Evolutionary conservation across 2,113 vertebrate genomes (phyloP).

Genomic region (Erpornis zantholeuca): DNA sequence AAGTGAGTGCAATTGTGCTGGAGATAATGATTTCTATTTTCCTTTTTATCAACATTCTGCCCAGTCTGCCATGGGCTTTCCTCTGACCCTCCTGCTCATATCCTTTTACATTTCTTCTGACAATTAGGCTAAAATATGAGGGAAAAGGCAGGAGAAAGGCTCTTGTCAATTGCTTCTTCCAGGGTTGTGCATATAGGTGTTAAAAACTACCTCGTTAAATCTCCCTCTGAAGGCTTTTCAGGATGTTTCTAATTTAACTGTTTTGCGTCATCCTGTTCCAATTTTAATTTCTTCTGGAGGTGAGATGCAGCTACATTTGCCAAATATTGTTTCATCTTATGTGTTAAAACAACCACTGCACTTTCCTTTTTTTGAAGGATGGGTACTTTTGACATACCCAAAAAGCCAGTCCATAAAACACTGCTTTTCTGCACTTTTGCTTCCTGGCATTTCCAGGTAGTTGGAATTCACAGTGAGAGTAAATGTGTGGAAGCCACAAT

Average conservation of each 20-base stretch:
- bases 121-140: background rate
- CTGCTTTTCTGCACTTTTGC: background rate
- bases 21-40: background rate
- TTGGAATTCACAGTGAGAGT: background rate
- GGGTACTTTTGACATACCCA: background rate
- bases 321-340: background rate
- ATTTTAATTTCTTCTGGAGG: background rate
- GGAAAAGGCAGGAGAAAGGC: background rate
- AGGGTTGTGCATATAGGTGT: background rate
- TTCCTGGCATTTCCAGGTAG: background rate
- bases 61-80: background rate
- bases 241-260: background rate
- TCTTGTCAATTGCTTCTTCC: background rate
- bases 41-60: background rate
- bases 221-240: background rate
- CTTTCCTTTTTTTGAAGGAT: background rate
- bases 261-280: background rate
- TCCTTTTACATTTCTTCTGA: background rate
- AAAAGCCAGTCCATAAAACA: background rate
- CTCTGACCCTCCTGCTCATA: background rate
- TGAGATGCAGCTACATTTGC: background rate
- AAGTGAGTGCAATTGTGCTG: background rate
- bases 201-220: background rate
- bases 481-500: rapidly evolving
- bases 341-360: background rate